Evolutionary conservation across 53 echinoderm and acorn worm genomes (phyloP), one percentile per base, ranked within the genome.

Genomic region (Astropecten irregularis): DNA sequence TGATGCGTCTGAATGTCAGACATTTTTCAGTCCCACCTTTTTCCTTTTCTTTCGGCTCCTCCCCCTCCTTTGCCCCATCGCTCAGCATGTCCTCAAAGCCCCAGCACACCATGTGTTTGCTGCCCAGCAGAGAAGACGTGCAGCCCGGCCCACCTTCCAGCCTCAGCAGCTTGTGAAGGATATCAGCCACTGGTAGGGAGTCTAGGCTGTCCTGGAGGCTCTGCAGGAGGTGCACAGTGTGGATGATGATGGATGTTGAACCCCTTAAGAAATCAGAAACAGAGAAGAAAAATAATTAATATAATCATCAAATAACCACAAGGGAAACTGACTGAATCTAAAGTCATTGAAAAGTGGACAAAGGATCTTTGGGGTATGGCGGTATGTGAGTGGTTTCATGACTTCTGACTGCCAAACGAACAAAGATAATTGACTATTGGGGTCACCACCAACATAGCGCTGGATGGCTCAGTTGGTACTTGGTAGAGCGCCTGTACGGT

Each of bases 21-120:
- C n/a, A n/a, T n/a, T n/a, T n/a, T n/a, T n/a, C 26, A 71, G 14
- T 11, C 66, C 8, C 68, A 88, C 88, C 94, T 91, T 94, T 94
- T 27, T 91, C 90, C 47, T 94, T 90, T n/a, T 94, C 90, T 42
- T 94, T 88, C n/a, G n/a, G n/a, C 13, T 94, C 94, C 68, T 88
- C 88, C 20, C 82, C 76, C 27, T 85, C 85, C 58, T 86, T 88
- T 3, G 4, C 71, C n/a, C 46, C 51, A 21, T 81, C 88, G 29
- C 94, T 90, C 48, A 94, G 77, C 94, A 94, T 88, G 59, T 94
- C 94, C 71, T 94, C 94, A 77, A 91, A 94, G 20, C 94, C 94
- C 94, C 94, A 94, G 85, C 94, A 94, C n/a, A 94, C 91, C 47
- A 94, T 87, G 65, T 94, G 94, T 22, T 91, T 85, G 49, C 88